Base-by-base conservation (phyloP, 1,140 invertebrate genomes). In the Eupeodes corollae region DNA sequence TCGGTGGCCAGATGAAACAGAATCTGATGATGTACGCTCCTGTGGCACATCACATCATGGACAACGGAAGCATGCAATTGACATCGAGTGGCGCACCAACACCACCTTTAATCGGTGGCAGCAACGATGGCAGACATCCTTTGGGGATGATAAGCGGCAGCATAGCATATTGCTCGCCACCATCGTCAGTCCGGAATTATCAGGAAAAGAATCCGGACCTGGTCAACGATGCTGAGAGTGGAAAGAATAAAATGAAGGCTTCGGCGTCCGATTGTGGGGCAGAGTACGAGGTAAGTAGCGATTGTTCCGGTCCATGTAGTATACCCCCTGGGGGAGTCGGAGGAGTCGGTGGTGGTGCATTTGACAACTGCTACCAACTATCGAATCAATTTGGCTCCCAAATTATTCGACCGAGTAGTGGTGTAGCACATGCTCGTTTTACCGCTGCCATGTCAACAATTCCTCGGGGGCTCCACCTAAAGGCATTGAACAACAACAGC, bases 181-280 rank as follows among this genome's bases (percentile, higher is more conserved):
- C 69, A 18, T 55, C 59, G 14, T 50, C 67, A 38, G 47, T 76
- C 58, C 69, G 73, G 56, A 73, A 73, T 54, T 80, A 78, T 59
- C 68, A 70, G 40, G 81, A 84, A 56, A 80, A 80, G 62, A 84
- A 84, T 69, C 82, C 82, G 14, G 83, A 86, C 68, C 69, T 86
- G 56, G 81, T 86, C 63, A 84, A 82, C 65, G 82, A 84, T 58
- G 79, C 80, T 18, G 79, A 82, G 65, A 79, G 74, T 49, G 75
- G 79, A 15, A 79, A 74, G 52, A 78, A 80, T 56, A 77, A 78
- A 55, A 70, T 75, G 47, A 75, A 78, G 56, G 69, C 72, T 44
- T 73, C 77, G 44, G 62, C 63, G 13, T 61, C 58, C 14, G 34
- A 35, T 15, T n/a, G 34, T 35, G 55, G 56, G 15, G 49, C 51